phyloP scores from a whole-genome alignment of 2,888 invertebrate genomes.

The Chalcis sispes region DNA sequence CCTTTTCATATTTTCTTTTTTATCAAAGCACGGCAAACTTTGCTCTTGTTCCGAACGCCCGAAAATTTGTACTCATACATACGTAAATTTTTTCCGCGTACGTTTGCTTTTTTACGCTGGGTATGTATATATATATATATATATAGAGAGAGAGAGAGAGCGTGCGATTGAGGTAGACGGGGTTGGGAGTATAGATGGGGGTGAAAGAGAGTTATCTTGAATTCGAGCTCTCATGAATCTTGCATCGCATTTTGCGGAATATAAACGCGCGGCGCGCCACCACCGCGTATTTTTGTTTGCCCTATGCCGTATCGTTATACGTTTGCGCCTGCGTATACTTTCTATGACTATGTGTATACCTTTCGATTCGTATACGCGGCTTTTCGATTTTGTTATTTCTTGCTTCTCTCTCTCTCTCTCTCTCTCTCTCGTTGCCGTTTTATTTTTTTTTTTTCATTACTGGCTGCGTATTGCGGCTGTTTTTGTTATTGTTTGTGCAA shows the following conservation, averaged over 20 bases:
- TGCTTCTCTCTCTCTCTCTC: no score
- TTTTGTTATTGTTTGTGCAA: no score
- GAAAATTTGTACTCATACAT: slow-evolving; percentile 38
- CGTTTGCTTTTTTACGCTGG: no score
- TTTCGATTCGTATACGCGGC: no score
- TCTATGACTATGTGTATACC: no score
- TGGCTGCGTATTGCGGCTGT: no score
- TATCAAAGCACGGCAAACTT: slow-evolving; percentile 6
- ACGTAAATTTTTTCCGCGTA: slow-evolving; percentile 31
- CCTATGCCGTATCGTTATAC: neutral
- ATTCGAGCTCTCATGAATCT: slow-evolving; percentile 48
- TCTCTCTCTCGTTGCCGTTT: no score
- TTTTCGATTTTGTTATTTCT: neutral
- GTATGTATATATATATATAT: no score
- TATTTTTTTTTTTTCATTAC: no score
- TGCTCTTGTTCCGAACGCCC: slow-evolving; percentile 15
- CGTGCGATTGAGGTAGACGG: no score
- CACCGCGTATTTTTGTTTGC: slow-evolving; percentile 20
- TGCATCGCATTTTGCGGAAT: slow-evolving; percentile 34
- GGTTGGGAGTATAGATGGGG: neutral
- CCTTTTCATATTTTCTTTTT: neutral
- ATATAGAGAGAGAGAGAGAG: no score
- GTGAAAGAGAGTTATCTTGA: neutral
- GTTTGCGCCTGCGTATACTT: no score
- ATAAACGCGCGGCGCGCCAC: neutral